Base-by-base conservation (phyloP, 2,888 invertebrate genomes). In the Cerastoderma edule region DNA sequence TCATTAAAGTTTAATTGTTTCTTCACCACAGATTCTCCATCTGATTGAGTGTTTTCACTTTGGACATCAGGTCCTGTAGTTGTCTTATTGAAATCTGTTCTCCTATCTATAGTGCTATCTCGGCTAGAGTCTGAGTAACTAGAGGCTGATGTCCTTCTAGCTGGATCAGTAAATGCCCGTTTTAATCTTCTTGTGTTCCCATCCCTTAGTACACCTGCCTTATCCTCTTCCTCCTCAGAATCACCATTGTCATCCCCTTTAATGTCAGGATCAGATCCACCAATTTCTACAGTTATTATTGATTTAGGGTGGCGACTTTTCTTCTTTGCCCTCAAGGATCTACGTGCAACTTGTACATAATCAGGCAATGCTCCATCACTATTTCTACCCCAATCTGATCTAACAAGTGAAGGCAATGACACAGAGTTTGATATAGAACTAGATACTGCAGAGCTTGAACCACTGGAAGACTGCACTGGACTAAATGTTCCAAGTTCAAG, bases 321-420 rank as follows among this genome's bases (percentile, higher is more conserved):
- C 46, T 78, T 83, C 66, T 83, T 78, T 3, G 83, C 82, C 22
- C 82, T 54, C 22, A 82, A 69, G 22, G 85, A 84, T 44, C 75
- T 64, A 48, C 82, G 57, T 13, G 82, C 82, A n/a, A 82, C 82
- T 63, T 73, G 57, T 22, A 78, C 80, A 35, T 90, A 87, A 70
- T 92, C 92, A 24, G 92, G 92, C 72, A 92, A 83, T 8, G 91
- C 91, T 32, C 89, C 90, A 63, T 90, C 89, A 75, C 89, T 90
- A 66, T 86, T 85, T 56, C 91, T 78, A 57, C 87, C 86, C 86
- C 88, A 88, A 60, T 85, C 85, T 13, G 87, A 75, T 24, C 88
- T 73, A 2, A 84, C 83, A 33, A 90, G 72, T 0, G 89, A 81
- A 13, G 90, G 88, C 85, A 89, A 83, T 27, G 89, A 89, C 1